Percentiles rank a stretch among this genome's conserved stretches.
phyloP scores from a whole-genome alignment of 2,888 invertebrate genomes.

The Andrena fulva region DNA sequence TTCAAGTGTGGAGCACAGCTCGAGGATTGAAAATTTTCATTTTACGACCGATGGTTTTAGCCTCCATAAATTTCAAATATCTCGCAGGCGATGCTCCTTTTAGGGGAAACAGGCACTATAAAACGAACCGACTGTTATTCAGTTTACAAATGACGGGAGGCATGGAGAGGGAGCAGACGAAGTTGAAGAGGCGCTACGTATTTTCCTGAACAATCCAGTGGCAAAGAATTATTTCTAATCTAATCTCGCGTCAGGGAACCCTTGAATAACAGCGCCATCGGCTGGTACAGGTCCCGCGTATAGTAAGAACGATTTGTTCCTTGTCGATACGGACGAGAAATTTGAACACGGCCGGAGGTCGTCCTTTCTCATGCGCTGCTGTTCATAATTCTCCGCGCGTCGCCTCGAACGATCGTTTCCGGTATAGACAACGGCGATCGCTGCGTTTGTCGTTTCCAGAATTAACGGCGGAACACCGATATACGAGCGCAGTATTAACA shows the following conservation, averaged over 20 bases:
- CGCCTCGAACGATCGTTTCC: conserved; percentile 46
- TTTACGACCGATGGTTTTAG: no score
- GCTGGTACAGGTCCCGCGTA: no score
- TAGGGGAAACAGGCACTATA: no score
- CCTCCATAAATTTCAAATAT: no score
- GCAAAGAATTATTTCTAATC: conserved; percentile 7
- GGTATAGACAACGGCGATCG: conserved; percentile 45
- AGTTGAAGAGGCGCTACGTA: no score
- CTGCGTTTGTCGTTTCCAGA: conserved; percentile 43
- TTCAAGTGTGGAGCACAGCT: no score
- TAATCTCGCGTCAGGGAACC: background rate
- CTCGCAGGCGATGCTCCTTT: no score
- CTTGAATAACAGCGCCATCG: no score
- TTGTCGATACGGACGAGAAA: conserved; percentile 35
- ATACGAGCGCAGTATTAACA: conserved; percentile 21
- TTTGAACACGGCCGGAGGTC: conserved; percentile 21
- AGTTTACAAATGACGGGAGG: no score
- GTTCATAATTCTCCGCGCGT: conserved; percentile 41
- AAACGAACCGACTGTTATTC: no score
- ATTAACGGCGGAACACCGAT: conserved; percentile 35
- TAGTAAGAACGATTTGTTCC: conserved; percentile 8
- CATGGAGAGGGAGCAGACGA: no score
- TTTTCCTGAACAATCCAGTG: background rate
- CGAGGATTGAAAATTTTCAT: no score
- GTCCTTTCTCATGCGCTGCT: conserved; percentile 25